These are phyloP conservation scores for Aegotheles bennettii DNA, from an alignment of 2,113 vertebrate genomes.

Conservation along the genomic window DNA sequence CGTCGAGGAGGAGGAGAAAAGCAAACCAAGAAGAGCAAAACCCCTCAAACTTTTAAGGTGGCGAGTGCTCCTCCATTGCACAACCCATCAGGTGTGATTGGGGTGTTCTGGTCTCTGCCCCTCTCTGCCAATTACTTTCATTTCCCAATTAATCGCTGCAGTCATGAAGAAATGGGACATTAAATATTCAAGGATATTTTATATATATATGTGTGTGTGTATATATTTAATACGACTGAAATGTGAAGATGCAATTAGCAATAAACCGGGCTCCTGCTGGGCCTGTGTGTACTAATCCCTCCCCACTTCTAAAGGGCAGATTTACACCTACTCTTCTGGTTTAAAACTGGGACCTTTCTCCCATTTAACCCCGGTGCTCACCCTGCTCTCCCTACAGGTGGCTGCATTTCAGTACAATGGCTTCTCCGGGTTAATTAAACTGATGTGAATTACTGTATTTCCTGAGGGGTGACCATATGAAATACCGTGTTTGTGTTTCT, in stretches of 20 bases:
- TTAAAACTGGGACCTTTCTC: not conserved
- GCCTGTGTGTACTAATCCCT: not conserved
- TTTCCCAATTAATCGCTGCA: not conserved
- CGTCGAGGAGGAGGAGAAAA: not conserved
- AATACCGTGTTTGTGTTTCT: not conserved
- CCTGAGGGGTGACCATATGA: not conserved
- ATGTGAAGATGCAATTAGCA: not conserved
- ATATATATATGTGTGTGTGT: too few relatives aligned
- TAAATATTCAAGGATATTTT: not conserved
- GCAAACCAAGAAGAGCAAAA: not conserved
- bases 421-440: not conserved
- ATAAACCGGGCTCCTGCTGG: not conserved
- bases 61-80: not conserved
- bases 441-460: not conserved
- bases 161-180: not conserved
- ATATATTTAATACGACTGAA: not conserved
- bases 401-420: not conserved
- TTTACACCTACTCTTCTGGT: not conserved
- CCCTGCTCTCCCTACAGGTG: not conserved
- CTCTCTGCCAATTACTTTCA: not conserved
- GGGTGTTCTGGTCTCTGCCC: not conserved
- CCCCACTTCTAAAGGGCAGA: not conserved
- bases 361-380: not conserved
- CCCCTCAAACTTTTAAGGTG: not conserved
- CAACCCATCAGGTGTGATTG: not conserved